Base-by-base conservation (phyloP, 53 echinoderm and acorn worm species). In the Astropecten irregularis region DNA sequence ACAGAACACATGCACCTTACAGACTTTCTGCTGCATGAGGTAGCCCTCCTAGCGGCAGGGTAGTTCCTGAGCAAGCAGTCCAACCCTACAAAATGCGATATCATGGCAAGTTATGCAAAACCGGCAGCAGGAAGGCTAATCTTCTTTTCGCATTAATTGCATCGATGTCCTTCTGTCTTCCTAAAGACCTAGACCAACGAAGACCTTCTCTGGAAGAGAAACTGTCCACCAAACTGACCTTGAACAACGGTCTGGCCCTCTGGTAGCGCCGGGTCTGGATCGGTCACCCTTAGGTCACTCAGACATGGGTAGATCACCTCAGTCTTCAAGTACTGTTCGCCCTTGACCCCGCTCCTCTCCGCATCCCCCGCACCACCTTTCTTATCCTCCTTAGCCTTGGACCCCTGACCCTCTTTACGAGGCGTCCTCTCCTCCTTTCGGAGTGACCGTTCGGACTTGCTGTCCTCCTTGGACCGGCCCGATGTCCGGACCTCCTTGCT, bases 301-400 rank as follows among this genome's bases (percentile, higher is more conserved):
- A 96, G 89, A 32, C 91, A 94, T 1, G 96, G 96, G 71, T 96
- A 96, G 28, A 93, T 74, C 27, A 96, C 76, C 14, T 87, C 76
- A n/a, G 96, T 96, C 55, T 89, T 76, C 30, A 83, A 89, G 83
- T 86, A 96, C 84, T 87, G 90, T 21, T 87, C 90, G 52, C 83
- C 90, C 9, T 83, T 83, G 21, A 76, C 68, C 0, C 82, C 71
- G 53, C 88, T 82, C 34, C 67, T 33, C 21, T 82, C 87, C 69
- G 81, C 83, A 84, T 89, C 84, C 52, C 35, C 25, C 44, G 32
- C 71, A 1, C 72, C 37, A 11, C 61, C 66, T 85, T 55, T 83
- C 87, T 50, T 77, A 2, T 69, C 58, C 36, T 82, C 82, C 68
- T 88, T 86, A 16, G 63, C 86, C 57, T 83, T 83, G 28, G 76